Percentiles rank a stretch among this genome's conserved stretches.
Evolutionary conservation across 1,140 invertebrate species (phyloP).

Genomic region (Drosophila burlai): DNA sequence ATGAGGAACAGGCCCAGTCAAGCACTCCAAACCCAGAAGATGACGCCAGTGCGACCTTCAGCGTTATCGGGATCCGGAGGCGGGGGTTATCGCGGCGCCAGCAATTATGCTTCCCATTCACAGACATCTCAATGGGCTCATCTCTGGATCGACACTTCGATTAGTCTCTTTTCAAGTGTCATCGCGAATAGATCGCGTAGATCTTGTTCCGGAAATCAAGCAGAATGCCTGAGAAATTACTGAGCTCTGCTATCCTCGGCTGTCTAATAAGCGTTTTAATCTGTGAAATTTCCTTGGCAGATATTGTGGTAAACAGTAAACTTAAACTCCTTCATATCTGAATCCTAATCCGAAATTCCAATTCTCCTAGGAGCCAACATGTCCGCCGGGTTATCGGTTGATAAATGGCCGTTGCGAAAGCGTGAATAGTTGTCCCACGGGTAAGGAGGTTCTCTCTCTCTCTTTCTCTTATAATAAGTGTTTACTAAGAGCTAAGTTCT

Average conservation of each 20-base stretch:
- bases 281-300: constrained; percentile 11
- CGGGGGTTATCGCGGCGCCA: constrained; percentile 32
- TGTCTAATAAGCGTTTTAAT: constrained; percentile 18
- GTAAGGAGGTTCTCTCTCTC: constrained; percentile 31
- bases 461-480: neutral
- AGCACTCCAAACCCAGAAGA: constrained; percentile 2
- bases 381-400: constrained; percentile 41
- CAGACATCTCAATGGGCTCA: constrained; percentile 4
- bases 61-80: constrained; percentile 6
- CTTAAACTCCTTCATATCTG: neutral
- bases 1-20: neutral
- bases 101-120: constrained; percentile 44
- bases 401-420: constrained; percentile 28
- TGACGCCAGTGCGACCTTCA: constrained; percentile 13
- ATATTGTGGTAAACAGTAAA: constrained; percentile 17
- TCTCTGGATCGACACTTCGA: constrained; percentile 8
- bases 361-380: constrained; percentile 21
- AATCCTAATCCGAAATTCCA: neutral
- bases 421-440: constrained; percentile 29
- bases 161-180: constrained; percentile 23
- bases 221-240: constrained; percentile 8
- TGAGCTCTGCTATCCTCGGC: neutral
- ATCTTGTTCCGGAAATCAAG: constrained; percentile 9
- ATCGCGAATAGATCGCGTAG: constrained; percentile 1
- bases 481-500: neutral